Evolutionary conservation across 2,113 vertebrate species (phyloP), one percentile per base, ranked within the genome.

Genomic region (Tetrax tetrax): DNA sequence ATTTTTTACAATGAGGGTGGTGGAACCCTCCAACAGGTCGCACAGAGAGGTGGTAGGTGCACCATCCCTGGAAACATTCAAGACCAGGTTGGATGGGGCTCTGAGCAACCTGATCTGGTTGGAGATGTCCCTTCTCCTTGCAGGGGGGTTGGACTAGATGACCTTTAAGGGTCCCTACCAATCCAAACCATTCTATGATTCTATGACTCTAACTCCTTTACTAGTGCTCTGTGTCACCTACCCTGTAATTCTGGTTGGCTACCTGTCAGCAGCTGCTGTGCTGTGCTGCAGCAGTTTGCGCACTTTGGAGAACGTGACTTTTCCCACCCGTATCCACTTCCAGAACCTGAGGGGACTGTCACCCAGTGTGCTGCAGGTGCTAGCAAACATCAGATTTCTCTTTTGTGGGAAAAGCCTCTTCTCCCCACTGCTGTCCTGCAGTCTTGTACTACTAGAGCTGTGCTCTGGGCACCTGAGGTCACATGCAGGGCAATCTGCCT

Each of bases 231-330:
- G 6, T 31, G 13, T 59, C 38, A 70, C 51, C 47, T 24, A 5
- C 17, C 7, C 17, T n/a, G n/a, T 17, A 61, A 31, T 16, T 71
- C 41, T 23, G 33, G 21, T n/a, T 88, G 13, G 21, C 50, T 53
- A n/a, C 38, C 6, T 35, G 18, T 27, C 22, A 75, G 45, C 45
- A 43, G 63, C n/a, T 87, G 29, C 61, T 12, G 3, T 0, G 0
- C 33, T 90, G 41, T 61, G 31, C 37, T 69, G 45, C 45, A 64
- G 83, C 51, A 27, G 14, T 45, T 47, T 63, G 23, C 53, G 56
- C 25, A 2, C 21, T 66, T 79, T 3, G 31, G 51, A n/a, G 37
- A n/a, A 4, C 0, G 3, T 41, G 33, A 25, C 20, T 66, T 75
- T 41, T 76, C 37, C 59, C 47, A 28, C 27, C 33, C 1, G 3